Evolutionary conservation across 2,797 vertebrate species (phyloP), one percentile per base, ranked within the genome.

Genomic region (Enteromius trimaculatus): DNA sequence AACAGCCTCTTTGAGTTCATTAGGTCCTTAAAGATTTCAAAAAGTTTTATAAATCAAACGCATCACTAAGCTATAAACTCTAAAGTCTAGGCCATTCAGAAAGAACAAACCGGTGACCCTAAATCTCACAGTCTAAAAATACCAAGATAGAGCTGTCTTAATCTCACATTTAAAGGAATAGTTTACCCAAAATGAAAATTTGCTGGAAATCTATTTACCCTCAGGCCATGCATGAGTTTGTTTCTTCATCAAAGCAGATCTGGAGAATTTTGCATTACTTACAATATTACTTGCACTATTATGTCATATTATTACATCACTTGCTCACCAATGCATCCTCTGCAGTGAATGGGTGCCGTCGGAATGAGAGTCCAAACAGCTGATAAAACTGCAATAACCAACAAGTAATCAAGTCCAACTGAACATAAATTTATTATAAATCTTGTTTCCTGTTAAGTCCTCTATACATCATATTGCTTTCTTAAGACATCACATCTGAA

Each of bases 121-220:
- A 49, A 29, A 76, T 77, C 49, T 42, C 37, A 34, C 37, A 64
- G 26, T 81, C 85, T 81, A 58, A 84, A 84, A 84, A 84, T 68
- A 78, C 58, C 9, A 66, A 44, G 1, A 13, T 0, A 19, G 62
- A 64, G 29, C 29, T 17, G 62, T 31, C 29, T 81, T 58, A 51
- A 70, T 31, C 10, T 58, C 9, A 71, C 8, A 60, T 60, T 81
- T 74, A 11, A 81, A 74, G 70, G 1, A n/a, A 58, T 26, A 58
- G 8, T 42, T 60, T 4, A 26, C 14, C 7, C 6, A 19, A 58
- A 76, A 60, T 7, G 1, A 39, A 23, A 2, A 42, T 19, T 58
- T 7, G 14, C 6, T 37, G 6, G 39, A 58, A 4, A 39, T 39
- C 4, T 58, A 39, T 21, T 76, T 6, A 74, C 47, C 29, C 49